phyloP scores from a whole-genome alignment of 2,113 vertebrate genomes.

The Halichoerus grypus region DNA sequence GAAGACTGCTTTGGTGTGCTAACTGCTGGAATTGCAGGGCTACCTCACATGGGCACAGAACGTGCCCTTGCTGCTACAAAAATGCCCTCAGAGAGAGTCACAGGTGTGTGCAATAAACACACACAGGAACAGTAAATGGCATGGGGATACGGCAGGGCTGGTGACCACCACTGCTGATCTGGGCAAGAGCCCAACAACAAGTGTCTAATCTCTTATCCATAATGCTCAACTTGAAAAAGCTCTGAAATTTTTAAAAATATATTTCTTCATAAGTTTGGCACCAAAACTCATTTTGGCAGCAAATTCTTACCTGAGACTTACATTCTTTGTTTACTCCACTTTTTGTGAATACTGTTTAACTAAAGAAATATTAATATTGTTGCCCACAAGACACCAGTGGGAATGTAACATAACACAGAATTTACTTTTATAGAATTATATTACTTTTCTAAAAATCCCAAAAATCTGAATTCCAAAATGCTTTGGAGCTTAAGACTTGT shows the following conservation, averaged over 20 bases:
- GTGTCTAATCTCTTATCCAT: background rate
- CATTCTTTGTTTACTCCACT: background rate
- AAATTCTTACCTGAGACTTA: background rate
- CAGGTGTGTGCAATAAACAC: background rate
- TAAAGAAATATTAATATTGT: conserved; percentile 26
- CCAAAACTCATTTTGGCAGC: background rate
- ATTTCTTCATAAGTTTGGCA: background rate
- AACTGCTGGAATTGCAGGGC: background rate
- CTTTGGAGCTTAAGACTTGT: background rate
- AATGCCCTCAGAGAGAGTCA: background rate
- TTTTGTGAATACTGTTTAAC: conserved; percentile 42
- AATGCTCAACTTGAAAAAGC: background rate
- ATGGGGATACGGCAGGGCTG: background rate
- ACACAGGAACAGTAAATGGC: background rate
- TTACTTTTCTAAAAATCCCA: conserved; percentile 30
- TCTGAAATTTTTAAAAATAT: background rate
- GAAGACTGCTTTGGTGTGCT: background rate
- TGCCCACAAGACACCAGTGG: background rate
- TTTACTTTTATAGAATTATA: background rate
- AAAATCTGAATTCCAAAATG: conserved; percentile 4
- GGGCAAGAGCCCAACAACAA: background rate
- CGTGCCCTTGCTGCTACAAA: background rate
- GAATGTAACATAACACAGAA: background rate
- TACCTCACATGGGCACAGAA: background rate
- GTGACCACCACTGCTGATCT: background rate